Evolutionary conservation across 2,888 invertebrate species (phyloP), one percentile per base, ranked within the genome.

Genomic region (Euspilapteryx auroguttella): DNA sequence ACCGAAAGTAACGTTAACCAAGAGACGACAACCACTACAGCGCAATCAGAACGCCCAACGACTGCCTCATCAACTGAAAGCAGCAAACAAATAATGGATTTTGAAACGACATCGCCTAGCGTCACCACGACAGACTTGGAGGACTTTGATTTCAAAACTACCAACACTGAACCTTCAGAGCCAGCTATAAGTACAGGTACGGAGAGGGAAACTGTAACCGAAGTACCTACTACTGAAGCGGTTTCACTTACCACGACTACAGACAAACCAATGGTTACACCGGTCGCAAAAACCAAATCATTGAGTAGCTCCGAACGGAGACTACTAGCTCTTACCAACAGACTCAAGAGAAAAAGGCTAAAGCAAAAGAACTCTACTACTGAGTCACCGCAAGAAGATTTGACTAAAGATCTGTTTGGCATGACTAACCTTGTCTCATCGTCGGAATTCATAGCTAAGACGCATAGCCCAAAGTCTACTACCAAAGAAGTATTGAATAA

Each of bases 361-460:
- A 63, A 57, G 40, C 56, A 58, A 30, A 75, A 62, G 40, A 48
- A 42, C 38, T 41, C 51, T 27, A 52, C 59, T 11, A 55, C 65
- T 42, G 57, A 77, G 61, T 23, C 68, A 37, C 49, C 73, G 42
- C 42, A 49, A 36, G 58, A 63, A 24, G 49, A 58, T 33, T 34
- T 49, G 25, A 42, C 59, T 30, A 58, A 57, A 40, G 58, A 64
- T 38, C 40, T 63, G 15, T 59, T 56, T 30, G 59, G 55, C 22
- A 50, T 58, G 39, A 55, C 61, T 9, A 57, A 59, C 42, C 50
- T 65, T 38, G 58, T 68, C 17, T 61, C 69, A 14, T 65, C 73
- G 22, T 63, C 73, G 2, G 64, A 73, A 44, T 66, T 69, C 40
- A 61, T 68, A 32, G 51, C 55, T 21, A 56, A 47, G 44, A 53